Conservation (phyloP, 2,797 vertebrate species). For the Aeoliscus strigatus region DNA sequence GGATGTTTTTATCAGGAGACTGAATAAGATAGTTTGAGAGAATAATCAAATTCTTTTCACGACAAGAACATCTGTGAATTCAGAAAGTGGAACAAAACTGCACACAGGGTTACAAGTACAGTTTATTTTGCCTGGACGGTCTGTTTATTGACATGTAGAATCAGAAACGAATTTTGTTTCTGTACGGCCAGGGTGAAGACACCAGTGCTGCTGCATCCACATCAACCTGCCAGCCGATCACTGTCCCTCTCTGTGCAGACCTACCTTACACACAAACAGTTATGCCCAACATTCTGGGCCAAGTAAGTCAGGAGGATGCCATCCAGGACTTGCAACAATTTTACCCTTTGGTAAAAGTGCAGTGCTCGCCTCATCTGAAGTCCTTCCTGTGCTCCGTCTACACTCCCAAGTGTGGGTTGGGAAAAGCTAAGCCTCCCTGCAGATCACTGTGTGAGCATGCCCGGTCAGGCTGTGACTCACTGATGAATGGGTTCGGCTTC, state of each 20-base stretch:
- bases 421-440: slow-evolving; percentile 41
- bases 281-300: slow-evolving; percentile 51
- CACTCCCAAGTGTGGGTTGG: slow-evolving; percentile 48
- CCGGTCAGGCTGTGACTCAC: slow-evolving; percentile 18
- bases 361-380: slow-evolving; percentile 53
- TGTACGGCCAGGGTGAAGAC: slow-evolving; percentile 17
- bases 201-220: neutral
- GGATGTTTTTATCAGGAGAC: too few relatives aligned
- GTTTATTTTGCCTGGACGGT: too few relatives aligned
- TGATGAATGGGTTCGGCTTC: slow-evolving; percentile 34
- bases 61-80: too few relatives aligned
- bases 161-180: neutral
- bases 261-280: slow-evolving; percentile 50
- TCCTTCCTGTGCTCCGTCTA: slow-evolving; percentile 62
- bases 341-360: slow-evolving; percentile 14
- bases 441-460: slow-evolving; percentile 49
- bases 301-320: slow-evolving; percentile 28
- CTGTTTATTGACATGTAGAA: neutral
- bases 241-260: slow-evolving; percentile 34
- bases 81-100: too few relatives aligned
- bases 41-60: too few relatives aligned
- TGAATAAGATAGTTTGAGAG: too few relatives aligned
- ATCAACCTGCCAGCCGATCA: slow-evolving; percentile 50
- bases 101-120: too few relatives aligned
- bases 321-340: slow-evolving; percentile 4